A percentile compares a stretch with the other conserved stretches of the same genome.
These are phyloP conservation scores for Azemiops feae DNA, from an alignment of 2,113 vertebrate species.

Conservation along the genomic window DNA sequence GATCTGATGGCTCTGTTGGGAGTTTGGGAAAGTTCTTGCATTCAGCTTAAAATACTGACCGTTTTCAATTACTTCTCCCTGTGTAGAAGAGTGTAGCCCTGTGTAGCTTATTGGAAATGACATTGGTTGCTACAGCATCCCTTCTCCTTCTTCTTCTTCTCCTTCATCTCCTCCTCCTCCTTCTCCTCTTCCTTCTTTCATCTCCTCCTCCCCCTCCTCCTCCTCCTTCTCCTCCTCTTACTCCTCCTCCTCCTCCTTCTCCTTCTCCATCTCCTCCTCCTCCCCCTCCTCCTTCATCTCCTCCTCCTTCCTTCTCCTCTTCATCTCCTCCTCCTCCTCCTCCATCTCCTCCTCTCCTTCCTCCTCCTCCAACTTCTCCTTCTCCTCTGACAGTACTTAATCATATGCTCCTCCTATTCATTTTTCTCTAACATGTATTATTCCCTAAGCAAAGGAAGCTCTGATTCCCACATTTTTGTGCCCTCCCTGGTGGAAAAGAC, in stretches of 20 bases:
- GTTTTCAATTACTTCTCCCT: not conserved
- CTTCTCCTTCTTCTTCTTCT: not conserved
- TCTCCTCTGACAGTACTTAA: not conserved
- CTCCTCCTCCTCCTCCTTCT: no score
- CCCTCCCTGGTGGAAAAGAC: not conserved
- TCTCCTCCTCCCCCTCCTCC: no score
- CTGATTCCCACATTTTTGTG: not conserved
- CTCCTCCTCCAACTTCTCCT: no score
- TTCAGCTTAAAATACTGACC: not conserved
- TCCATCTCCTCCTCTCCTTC: no score
- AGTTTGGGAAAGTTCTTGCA: not conserved
- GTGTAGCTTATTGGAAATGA: not conserved
- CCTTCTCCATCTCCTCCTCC: accelerated
- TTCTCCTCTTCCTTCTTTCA: no score
- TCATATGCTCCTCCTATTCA: not conserved
- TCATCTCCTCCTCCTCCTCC: no score
- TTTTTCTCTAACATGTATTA: not conserved
- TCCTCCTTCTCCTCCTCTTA: no score
- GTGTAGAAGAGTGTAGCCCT: not conserved
- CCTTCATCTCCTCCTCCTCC: accelerated
- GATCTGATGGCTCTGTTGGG: accelerated
- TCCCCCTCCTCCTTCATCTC: no score
- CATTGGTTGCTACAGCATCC: not conserved
- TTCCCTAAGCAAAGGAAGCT: not conserved
- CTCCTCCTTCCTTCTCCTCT: no score